Evolutionary conservation across 2,113 vertebrate genomes (phyloP).

Genomic region (Leiothrix lutea): DNA sequence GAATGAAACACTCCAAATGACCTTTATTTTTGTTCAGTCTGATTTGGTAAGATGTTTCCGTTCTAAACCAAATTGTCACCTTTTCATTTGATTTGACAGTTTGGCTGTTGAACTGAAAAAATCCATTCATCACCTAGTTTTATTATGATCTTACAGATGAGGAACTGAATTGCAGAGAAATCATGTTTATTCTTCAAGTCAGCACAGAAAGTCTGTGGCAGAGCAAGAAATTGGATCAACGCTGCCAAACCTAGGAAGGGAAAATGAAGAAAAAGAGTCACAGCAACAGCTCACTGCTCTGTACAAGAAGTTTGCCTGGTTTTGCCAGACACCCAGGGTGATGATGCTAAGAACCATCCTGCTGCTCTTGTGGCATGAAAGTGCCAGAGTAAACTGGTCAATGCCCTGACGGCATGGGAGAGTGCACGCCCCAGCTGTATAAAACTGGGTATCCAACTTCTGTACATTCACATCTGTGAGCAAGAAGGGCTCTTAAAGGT

Average conservation of each 20-base stretch:
- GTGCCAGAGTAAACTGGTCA: background rate
- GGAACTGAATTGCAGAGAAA: background rate
- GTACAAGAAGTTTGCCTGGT: background rate
- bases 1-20: background rate
- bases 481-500: background rate
- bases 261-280: background rate
- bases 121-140: background rate
- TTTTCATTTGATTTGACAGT: background rate
- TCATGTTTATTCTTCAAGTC: background rate
- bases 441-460: background rate
- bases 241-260: background rate
- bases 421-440: accelerated
- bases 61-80: background rate
- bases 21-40: background rate
- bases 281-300: background rate
- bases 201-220: background rate
- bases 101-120: background rate
- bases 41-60: background rate
- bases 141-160: background rate
- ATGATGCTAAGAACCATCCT: background rate
- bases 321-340: background rate
- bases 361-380: background rate
- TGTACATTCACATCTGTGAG: background rate
- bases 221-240: background rate
- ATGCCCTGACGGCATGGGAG: background rate